Evolutionary conservation across 2,797 vertebrate species (phyloP).

Genomic region (Enteromius treurensis): DNA sequence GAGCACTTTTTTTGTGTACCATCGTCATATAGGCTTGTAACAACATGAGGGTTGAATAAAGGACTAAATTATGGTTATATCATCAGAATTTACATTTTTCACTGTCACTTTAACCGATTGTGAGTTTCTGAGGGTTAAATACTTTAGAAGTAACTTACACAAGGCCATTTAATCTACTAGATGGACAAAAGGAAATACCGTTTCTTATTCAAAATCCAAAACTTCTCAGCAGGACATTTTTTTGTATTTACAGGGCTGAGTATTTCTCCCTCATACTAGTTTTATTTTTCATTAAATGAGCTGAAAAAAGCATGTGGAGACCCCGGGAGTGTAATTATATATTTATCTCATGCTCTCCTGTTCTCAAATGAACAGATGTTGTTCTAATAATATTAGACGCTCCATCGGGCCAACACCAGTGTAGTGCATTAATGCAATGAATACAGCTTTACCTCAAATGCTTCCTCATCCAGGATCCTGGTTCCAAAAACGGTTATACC

Average conservation of each 20-base stretch:
- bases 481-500: slow-evolving; percentile 95
- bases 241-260: slow-evolving; percentile 38
- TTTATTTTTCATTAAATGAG: slow-evolving; percentile 40
- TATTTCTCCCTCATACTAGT: slow-evolving; percentile 20
- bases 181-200: not conserved
- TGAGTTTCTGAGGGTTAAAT: not conserved
- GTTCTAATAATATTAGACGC: not conserved
- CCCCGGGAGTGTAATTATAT: not conserved
- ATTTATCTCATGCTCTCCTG: not conserved
- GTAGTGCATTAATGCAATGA: not conserved
- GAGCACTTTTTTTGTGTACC: not conserved
- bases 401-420: not conserved
- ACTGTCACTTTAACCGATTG: not conserved
- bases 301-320: not conserved
- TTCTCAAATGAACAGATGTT: slow-evolving; percentile 35
- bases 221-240: not conserved
- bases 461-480: slow-evolving; percentile 90
- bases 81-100: not conserved
- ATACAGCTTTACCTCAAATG: slow-evolving; percentile 87
- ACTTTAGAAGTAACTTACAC: not conserved
- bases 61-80: not conserved
- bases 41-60: not conserved
- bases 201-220: not conserved
- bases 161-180: not conserved
- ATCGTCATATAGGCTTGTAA: not conserved